phyloP scores from a whole-genome alignment of 2,113 vertebrate species.

The Theropithecus gelada region DNA sequence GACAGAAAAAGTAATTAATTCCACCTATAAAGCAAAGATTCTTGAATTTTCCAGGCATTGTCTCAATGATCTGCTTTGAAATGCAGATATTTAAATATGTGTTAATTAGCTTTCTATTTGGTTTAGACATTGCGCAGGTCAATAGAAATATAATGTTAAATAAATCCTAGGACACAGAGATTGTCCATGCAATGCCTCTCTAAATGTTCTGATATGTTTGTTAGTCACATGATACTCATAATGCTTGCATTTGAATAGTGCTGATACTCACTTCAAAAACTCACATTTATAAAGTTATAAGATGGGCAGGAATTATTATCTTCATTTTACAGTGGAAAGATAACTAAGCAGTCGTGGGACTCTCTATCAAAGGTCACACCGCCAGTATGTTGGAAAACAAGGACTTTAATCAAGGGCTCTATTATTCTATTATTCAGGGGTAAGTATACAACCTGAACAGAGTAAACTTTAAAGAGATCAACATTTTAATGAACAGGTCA shows the following conservation, averaged over 20 bases:
- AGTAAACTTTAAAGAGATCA: constrained; percentile 1
- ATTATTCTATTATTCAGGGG: neutral
- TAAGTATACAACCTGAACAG: constrained; percentile 16
- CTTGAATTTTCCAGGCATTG: neutral
- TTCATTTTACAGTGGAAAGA: neutral
- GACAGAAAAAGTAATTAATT: neutral
- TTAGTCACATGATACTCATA: neutral
- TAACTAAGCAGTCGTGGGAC: neutral
- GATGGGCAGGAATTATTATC: neutral
- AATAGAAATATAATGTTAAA: neutral
- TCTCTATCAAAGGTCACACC: neutral
- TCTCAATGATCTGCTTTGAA: neutral
- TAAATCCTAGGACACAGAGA: neutral
- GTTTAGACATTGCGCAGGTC: neutral
- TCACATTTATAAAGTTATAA: neutral
- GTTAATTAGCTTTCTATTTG: neutral
- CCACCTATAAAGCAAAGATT: neutral
- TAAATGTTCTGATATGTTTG: neutral
- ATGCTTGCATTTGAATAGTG: neutral
- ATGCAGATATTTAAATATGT: neutral
- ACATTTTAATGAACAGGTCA: constrained; percentile 4
- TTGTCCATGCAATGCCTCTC: neutral
- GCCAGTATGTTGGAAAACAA: neutral
- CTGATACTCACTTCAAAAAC: neutral
- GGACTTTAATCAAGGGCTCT: neutral